These are phyloP conservation scores for Apodemia duryi DNA, from an alignment of 2,888 invertebrate genomes.

Conservation along the genomic window DNA sequence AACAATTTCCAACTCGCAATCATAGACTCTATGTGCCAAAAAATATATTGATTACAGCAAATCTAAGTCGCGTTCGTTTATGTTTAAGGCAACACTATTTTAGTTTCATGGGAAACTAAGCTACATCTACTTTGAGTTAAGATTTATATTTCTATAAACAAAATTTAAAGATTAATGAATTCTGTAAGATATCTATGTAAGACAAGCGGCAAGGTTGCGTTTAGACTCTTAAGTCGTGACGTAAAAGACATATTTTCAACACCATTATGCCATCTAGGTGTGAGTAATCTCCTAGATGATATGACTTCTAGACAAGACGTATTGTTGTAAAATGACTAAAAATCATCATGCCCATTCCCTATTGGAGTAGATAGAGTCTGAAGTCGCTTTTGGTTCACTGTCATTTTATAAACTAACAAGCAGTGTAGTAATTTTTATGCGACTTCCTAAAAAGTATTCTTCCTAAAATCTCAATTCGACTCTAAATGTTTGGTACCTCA, in stretches of 20 bases:
- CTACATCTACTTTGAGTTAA: neutral
- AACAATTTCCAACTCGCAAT: too few relatives aligned
- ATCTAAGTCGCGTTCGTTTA: neutral
- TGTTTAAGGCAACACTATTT: neutral
- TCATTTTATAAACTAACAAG: too few relatives aligned
- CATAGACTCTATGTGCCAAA: too few relatives aligned
- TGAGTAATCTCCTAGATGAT: neutral
- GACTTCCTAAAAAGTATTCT: too few relatives aligned
- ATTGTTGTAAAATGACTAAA: too few relatives aligned
- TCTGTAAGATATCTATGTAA: conserved; percentile 48
- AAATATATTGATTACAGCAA: neutral
- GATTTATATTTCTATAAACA: neutral
- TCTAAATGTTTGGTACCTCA: too few relatives aligned
- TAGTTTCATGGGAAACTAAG: neutral
- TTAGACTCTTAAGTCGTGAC: conserved; percentile 27
- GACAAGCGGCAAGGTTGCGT: conserved; percentile 36
- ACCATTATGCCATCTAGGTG: conserved; percentile 7
- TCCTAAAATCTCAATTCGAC: too few relatives aligned
- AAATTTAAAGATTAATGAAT: conserved; percentile 43
- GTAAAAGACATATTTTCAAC: conserved; percentile 28
- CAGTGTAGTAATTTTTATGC: too few relatives aligned
- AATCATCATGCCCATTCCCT: too few relatives aligned
- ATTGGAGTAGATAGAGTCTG: too few relatives aligned
- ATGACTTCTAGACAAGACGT: too few relatives aligned
- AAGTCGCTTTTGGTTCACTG: too few relatives aligned